Percentiles rank a stretch among this genome's conserved stretches.
These are phyloP conservation scores for Corydoras sp. DNA, from an alignment of 2,113 vertebrate genomes.

Conservation along the genomic window DNA sequence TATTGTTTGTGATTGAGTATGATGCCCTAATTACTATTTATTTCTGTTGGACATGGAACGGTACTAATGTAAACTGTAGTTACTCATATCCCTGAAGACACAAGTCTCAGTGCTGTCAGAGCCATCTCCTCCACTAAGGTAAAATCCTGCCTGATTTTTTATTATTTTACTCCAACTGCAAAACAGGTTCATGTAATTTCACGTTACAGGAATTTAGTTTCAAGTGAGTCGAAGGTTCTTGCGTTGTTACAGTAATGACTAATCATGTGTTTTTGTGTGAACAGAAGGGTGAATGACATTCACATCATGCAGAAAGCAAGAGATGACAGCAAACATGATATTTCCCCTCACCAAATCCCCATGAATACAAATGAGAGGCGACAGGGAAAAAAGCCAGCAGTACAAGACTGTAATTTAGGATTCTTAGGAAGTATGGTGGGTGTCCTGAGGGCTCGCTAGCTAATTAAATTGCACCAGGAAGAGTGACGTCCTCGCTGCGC, in stretches of 20 bases:
- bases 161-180: too few relatives aligned
- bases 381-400: constrained; percentile 30
- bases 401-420: constrained; percentile 30
- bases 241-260: neutral
- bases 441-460: constrained; percentile 14
- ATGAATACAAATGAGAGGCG: constrained; percentile 37
- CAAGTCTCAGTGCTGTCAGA: too few relatives aligned
- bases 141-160: too few relatives aligned
- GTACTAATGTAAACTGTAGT: too few relatives aligned
- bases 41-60: too few relatives aligned
- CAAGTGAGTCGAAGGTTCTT: neutral
- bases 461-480: constrained; percentile 40
- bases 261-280: neutral
- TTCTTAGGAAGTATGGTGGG: constrained; percentile 31
- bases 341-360: constrained; percentile 3
- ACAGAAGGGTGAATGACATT: neutral
- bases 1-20: too few relatives aligned
- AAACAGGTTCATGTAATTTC: too few relatives aligned
- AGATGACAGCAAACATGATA: constrained; percentile 5
- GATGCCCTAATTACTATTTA: too few relatives aligned
- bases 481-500: neutral
- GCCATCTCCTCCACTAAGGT: too few relatives aligned
- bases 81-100: too few relatives aligned
- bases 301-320: constrained; percentile 5
- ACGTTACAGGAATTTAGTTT: too few relatives aligned